A percentile compares a stretch with the other conserved stretches of the same genome.
Conservation (phyloP, 2,113 vertebrate species). For the Eurypyga helias region DNA sequence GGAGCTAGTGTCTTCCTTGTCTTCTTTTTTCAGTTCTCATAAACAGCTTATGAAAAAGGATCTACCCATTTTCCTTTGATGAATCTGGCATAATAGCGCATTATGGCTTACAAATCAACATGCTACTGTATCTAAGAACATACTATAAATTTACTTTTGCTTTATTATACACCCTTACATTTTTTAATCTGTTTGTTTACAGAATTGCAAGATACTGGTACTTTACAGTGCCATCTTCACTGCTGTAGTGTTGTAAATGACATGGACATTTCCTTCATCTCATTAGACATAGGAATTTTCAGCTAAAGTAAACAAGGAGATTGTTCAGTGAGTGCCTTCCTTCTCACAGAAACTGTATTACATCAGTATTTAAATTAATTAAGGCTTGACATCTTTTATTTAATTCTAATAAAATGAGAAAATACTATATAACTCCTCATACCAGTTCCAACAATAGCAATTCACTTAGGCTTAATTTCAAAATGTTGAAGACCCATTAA, state of each 20-base stretch:
- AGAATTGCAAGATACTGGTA: background rate
- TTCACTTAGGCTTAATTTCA: constrained; percentile 37
- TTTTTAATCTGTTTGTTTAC: background rate
- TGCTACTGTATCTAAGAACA: background rate
- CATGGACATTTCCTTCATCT: background rate
- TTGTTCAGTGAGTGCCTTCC: background rate
- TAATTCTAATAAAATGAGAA: constrained; percentile 15
- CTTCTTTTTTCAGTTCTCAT: background rate
- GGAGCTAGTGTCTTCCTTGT: background rate
- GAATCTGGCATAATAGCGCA: background rate
- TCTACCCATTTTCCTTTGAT: background rate
- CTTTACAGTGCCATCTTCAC: background rate
- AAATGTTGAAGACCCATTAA: background rate
- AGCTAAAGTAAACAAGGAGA: background rate
- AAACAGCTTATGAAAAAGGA: background rate
- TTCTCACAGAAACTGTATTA: background rate
- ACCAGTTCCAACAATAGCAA: background rate
- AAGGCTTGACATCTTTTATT: background rate
- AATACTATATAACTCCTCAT: background rate
- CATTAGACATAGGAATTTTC: background rate
- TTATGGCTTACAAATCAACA: background rate
- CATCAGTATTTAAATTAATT: constrained; percentile 9
- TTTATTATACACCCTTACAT: background rate
- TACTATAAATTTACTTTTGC: background rate
- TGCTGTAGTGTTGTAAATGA: background rate